Conservation (phyloP, 2,888 invertebrate genomes). For the Lottia scabra region DNA sequence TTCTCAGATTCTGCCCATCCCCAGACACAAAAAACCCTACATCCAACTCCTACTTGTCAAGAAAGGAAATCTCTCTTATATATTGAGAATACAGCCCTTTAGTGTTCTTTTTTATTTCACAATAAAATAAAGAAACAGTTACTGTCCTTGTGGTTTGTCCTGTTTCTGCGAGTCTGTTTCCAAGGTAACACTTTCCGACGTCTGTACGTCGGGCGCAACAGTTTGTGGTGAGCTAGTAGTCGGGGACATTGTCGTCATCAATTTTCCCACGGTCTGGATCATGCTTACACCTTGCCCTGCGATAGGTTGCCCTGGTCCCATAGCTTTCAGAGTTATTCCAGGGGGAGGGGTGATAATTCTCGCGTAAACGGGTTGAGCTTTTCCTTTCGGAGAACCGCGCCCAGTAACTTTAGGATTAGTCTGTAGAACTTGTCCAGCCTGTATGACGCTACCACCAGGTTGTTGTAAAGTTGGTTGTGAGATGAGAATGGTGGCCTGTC, state of each 20-base stretch:
- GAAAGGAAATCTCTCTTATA: too few relatives aligned
- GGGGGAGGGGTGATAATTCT: slow-evolving; percentile 64
- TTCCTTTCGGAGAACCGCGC: slow-evolving; percentile 50
- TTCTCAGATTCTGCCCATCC: too few relatives aligned
- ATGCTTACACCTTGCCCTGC: slow-evolving; percentile 22
- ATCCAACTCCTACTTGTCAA: too few relatives aligned
- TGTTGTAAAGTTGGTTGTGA: slow-evolving; percentile 59
- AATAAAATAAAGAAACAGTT: too few relatives aligned
- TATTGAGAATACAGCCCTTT: too few relatives aligned
- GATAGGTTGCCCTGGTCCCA: slow-evolving; percentile 32
- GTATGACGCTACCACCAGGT: slow-evolving; percentile 39
- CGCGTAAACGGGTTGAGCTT: slow-evolving; percentile 63
- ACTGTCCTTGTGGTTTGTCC: neutral
- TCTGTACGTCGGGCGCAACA: slow-evolving; percentile 13
- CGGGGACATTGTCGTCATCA: slow-evolving; percentile 7
- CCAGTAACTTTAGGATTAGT: slow-evolving; percentile 39
- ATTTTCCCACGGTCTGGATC: slow-evolving; percentile 22
- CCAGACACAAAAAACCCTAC: too few relatives aligned
- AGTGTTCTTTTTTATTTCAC: neutral
- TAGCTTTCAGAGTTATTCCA: slow-evolving; percentile 53
- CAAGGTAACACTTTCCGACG: slow-evolving; percentile 18
- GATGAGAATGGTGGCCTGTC: slow-evolving; percentile 64
- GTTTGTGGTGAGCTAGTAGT: slow-evolving; percentile 7
- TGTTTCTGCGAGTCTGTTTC: neutral
- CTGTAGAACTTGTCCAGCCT: slow-evolving; percentile 49